These are phyloP conservation scores for Epistrophella euchroma DNA, from an alignment of 2,888 invertebrate genomes.

Conservation along the genomic window DNA sequence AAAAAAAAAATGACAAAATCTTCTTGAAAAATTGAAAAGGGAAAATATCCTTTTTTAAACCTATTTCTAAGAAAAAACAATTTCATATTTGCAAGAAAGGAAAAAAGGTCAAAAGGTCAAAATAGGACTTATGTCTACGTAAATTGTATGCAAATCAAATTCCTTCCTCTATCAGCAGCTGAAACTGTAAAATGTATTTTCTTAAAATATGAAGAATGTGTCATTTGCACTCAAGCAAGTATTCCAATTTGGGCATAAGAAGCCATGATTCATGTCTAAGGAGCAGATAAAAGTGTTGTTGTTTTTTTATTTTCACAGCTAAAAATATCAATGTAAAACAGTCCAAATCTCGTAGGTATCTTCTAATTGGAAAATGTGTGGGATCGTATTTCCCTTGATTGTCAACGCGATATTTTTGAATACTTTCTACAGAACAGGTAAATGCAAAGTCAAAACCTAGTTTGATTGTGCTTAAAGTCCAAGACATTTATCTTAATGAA, in stretches of 20 bases:
- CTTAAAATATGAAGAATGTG: not conserved
- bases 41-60: not conserved
- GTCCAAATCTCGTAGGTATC: not conserved
- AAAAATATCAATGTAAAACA: not conserved
- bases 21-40: not conserved
- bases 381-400: no score
- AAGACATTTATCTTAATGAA: no score
- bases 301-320: not conserved
- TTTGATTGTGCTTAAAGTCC: no score
- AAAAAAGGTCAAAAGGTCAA: not conserved
- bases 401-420: no score
- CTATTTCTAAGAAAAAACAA: not conserved
- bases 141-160: constrained; percentile 5
- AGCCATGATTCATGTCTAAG: not conserved
- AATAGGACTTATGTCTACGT: not conserved
- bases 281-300: not conserved
- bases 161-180: not conserved
- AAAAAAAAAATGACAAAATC: not conserved
- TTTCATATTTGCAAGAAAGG: not conserved
- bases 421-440: no score
- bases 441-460: no score
- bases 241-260: not conserved
- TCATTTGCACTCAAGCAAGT: not conserved
- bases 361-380: not conserved
- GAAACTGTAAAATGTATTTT: not conserved